Evolutionary conservation across 2,888 invertebrate species (phyloP).

Genomic region (Eubasilissa splendida): DNA sequence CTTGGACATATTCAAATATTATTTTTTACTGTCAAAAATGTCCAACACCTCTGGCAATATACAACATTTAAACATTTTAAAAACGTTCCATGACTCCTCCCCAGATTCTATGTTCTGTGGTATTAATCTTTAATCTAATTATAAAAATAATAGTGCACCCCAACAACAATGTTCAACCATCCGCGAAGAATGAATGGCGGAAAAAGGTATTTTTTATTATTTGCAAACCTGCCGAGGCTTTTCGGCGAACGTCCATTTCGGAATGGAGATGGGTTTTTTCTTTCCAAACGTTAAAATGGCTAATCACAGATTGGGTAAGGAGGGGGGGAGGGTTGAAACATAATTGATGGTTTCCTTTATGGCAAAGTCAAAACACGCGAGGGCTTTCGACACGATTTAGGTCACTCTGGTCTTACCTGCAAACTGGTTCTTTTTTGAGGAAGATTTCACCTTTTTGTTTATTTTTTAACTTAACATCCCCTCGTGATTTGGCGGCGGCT

Average conservation of each 20-base stretch:
- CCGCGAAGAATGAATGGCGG: not conserved
- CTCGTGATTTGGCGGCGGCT: conserved; percentile 22
- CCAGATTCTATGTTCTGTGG: too few relatives aligned
- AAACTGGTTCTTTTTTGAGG: conserved; percentile 32
- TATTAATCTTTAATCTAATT: too few relatives aligned
- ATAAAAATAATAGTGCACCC: too few relatives aligned
- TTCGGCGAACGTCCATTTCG: not conserved
- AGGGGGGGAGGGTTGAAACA: not conserved
- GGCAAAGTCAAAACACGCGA: conserved; percentile 16
- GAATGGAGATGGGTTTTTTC: too few relatives aligned
- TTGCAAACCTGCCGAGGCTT: not conserved
- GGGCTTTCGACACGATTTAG: conserved; percentile 11
- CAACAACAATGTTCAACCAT: too few relatives aligned
- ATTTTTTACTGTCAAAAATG: too few relatives aligned
- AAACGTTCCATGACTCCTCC: too few relatives aligned
- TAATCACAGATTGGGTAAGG: not conserved
- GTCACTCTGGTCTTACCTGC: conserved; percentile 32
- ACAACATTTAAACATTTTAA: too few relatives aligned
- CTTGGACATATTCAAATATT: too few relatives aligned
- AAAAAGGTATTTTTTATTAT: not conserved
- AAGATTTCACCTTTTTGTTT: conserved; percentile 27
- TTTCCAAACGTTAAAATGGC: not conserved
- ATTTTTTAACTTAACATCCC: conserved; percentile 7
- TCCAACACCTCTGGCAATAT: too few relatives aligned
- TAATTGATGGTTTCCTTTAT: conserved; percentile 30